Percentiles rank a stretch among this genome's conserved stretches.
phyloP scores from a whole-genome alignment of 2,888 invertebrate genomes.

The Malthinus seriepunctatus region DNA sequence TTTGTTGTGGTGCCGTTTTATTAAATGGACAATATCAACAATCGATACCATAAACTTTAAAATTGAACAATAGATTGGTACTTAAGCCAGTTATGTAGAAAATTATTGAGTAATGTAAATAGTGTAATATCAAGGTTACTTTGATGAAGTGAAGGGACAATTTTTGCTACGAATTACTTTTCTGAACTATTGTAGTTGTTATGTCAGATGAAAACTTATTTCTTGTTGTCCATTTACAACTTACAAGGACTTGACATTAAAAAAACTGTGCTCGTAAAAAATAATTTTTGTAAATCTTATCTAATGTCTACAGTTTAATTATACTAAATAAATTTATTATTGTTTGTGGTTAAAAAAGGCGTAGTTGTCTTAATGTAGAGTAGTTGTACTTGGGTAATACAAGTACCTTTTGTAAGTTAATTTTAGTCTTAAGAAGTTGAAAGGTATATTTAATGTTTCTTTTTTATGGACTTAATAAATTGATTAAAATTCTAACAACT shows the following conservation, averaged over 20 bases:
- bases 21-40: no score
- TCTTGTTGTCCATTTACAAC: background rate
- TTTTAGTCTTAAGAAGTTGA: no score
- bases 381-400: constrained; percentile 12
- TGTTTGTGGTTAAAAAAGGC: constrained; percentile 7
- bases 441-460: no score
- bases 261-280: background rate
- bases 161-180: constrained; percentile 24
- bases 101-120: background rate
- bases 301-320: no score
- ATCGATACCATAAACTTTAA: no score
- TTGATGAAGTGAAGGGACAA: constrained; percentile 22
- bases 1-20: no score
- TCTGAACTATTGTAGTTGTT: constrained; percentile 10
- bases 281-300: no score
- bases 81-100: background rate
- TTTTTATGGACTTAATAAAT: no score
- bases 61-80: background rate
- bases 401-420: background rate
- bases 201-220: background rate
- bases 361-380: constrained; percentile 13
- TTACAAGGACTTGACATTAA: background rate
- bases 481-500: no score
- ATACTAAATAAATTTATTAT: constrained; percentile 3
- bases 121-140: constrained; percentile 21